phyloP scores from a whole-genome alignment of 2,797 vertebrate species.

The Onychomys leucogaster region DNA sequence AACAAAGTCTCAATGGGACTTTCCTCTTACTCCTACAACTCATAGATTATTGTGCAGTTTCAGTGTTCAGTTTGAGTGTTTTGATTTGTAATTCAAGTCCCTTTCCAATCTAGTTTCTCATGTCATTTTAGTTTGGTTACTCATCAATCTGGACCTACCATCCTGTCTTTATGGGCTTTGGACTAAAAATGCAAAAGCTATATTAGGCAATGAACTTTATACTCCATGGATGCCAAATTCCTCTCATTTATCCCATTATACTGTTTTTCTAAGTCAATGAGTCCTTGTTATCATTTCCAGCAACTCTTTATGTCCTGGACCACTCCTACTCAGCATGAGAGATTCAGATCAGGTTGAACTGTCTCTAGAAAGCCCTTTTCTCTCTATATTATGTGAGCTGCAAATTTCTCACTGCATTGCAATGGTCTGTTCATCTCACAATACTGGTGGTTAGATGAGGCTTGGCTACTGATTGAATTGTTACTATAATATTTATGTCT shows the following conservation, averaged over 20 bases:
- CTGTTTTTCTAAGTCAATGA: neutral
- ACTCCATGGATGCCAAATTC: neutral
- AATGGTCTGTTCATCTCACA: neutral
- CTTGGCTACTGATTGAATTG: neutral
- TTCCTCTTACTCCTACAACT: too few species aligned
- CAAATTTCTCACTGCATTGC: neutral
- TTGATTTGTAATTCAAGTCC: neutral
- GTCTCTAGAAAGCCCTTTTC: neutral
- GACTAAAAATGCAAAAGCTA: neutral
- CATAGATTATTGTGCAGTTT: neutral
- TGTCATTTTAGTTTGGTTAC: neutral
- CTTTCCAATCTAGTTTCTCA: neutral
- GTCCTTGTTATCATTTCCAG: neutral
- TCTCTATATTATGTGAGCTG: neutral
- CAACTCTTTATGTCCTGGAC: neutral
- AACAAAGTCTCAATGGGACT: neutral
- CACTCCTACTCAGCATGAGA: neutral
- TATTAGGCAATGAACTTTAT: neutral
- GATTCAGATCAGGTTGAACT: neutral
- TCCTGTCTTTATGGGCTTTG: neutral
- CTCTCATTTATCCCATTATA: neutral
- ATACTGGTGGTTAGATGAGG: neutral
- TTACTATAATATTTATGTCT: neutral
- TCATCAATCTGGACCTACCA: too few species aligned
- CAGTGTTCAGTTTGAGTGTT: neutral